Evolutionary conservation across 2,888 invertebrate species (phyloP).

Genomic region (Serrognathus titanus): DNA sequence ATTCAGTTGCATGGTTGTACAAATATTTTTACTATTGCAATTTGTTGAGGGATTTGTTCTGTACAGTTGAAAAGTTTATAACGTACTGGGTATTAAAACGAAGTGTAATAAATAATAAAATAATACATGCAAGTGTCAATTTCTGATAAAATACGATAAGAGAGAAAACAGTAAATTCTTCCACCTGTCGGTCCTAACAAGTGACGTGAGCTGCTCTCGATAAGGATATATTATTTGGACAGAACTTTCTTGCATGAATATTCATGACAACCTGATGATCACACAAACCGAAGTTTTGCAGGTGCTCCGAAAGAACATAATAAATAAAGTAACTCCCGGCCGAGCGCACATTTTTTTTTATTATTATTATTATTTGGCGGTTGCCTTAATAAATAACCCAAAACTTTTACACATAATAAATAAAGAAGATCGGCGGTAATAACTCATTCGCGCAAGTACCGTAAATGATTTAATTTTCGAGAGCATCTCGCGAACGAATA

Average conservation of each 20-base stretch:
- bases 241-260: constrained; percentile 20
- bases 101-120: neutral
- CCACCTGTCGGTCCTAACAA: constrained; percentile 24
- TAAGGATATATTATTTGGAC: constrained; percentile 26
- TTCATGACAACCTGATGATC: constrained; percentile 12
- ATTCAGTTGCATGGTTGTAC: constrained; percentile 8
- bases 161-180: constrained; percentile 23
- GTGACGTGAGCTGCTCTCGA: constrained; percentile 26
- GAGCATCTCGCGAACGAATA: too few relatives aligned
- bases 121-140: neutral
- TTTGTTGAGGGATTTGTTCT: too few relatives aligned
- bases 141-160: constrained; percentile 1
- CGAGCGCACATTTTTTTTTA: too few relatives aligned
- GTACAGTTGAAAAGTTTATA: too few relatives aligned
- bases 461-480: too few relatives aligned
- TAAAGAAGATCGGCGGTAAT: too few relatives aligned
- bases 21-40: constrained; percentile 22
- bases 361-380: too few relatives aligned
- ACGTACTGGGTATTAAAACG: neutral
- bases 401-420: too few relatives aligned
- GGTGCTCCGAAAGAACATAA: constrained; percentile 10
- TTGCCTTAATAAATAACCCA: too few relatives aligned
- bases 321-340: constrained; percentile 1
- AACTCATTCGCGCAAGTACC: too few relatives aligned
- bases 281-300: constrained; percentile 14